Evolutionary conservation across 2,797 vertebrate species (phyloP).

Genomic region (Pangasius sanitwongsei): DNA sequence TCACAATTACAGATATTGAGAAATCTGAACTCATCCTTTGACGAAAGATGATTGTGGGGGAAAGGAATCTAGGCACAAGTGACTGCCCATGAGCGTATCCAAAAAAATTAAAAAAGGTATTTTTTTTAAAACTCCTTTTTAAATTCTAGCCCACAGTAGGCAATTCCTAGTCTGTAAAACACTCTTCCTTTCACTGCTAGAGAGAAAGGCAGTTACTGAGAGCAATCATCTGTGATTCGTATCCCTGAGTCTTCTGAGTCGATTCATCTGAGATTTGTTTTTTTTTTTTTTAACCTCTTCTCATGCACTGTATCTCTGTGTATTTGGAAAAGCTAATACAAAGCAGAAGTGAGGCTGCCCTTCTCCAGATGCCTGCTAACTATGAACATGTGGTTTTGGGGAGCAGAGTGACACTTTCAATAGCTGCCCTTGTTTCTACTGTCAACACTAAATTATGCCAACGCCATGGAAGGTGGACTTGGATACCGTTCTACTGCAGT

Average conservation of each 20-base stretch:
- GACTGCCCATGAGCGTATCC: neutral
- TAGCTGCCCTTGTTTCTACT: constrained; percentile 68
- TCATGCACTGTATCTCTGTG: constrained; percentile 44
- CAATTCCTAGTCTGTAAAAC: neutral
- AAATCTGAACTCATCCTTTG: constrained; percentile 2
- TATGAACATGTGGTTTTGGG: constrained; percentile 71
- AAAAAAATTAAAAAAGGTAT: neutral
- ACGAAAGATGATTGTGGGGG: neutral
- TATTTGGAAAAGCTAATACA: constrained; percentile 63
- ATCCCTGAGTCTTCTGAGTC: neutral
- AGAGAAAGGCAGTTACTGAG: neutral
- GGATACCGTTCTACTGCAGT: constrained; percentile 61
- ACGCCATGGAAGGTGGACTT: constrained; percentile 63
- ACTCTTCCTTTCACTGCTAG: neutral
- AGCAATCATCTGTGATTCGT: constrained; percentile 7
- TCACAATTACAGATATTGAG: neutral
- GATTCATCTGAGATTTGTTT: neutral
- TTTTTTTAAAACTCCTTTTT: too few species aligned
- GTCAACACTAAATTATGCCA: constrained; percentile 60
- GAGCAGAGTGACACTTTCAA: constrained; percentile 65
- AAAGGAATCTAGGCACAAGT: neutral
- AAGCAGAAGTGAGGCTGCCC: constrained; percentile 61
- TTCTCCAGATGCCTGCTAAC: constrained; percentile 72
- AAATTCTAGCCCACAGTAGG: neutral
- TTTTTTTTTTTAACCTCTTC: neutral